phyloP scores from a whole-genome alignment of 2,113 vertebrate genomes.

The Miniopterus natalensis region DNA sequence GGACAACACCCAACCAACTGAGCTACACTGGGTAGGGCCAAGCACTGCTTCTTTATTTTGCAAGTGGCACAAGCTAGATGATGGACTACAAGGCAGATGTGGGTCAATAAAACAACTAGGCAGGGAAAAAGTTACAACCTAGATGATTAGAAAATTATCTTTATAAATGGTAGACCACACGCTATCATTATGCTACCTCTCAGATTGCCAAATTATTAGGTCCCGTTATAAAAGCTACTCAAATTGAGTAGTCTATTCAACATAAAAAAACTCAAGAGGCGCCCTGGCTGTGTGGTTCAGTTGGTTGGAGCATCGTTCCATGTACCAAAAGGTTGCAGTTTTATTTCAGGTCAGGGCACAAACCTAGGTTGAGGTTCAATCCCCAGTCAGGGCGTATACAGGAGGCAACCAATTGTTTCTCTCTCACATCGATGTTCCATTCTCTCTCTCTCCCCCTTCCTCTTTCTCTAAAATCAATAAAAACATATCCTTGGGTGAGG shows the following conservation, averaged over 20 bases:
- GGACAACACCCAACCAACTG: too few relatives aligned
- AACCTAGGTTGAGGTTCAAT: not conserved
- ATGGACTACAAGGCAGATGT: not conserved
- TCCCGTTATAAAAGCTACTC: not conserved
- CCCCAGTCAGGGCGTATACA: not conserved
- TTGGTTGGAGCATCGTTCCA: not conserved
- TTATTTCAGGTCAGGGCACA: not conserved
- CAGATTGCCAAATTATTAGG: not conserved
- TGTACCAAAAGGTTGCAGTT: not conserved
- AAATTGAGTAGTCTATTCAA: not conserved
- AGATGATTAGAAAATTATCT: not conserved
- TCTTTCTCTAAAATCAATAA: too few relatives aligned
- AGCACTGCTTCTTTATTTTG: slow-evolving; percentile 44
- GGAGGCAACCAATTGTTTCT: not conserved
- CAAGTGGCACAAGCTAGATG: not conserved
- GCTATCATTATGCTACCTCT: not conserved
- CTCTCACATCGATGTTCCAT: too few relatives aligned
- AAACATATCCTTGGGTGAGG: too few relatives aligned
- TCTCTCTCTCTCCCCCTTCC: too few relatives aligned
- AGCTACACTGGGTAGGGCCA: not conserved
- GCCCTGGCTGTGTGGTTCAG: not conserved
- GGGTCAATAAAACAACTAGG: not conserved
- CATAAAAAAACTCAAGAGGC: not conserved
- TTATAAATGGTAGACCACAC: not conserved
- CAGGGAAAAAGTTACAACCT: not conserved